Percentiles rank a stretch among this genome's conserved stretches.
Conservation (phyloP, 2,888 invertebrate species). For the Chrysotoxum bicinctum region DNA sequence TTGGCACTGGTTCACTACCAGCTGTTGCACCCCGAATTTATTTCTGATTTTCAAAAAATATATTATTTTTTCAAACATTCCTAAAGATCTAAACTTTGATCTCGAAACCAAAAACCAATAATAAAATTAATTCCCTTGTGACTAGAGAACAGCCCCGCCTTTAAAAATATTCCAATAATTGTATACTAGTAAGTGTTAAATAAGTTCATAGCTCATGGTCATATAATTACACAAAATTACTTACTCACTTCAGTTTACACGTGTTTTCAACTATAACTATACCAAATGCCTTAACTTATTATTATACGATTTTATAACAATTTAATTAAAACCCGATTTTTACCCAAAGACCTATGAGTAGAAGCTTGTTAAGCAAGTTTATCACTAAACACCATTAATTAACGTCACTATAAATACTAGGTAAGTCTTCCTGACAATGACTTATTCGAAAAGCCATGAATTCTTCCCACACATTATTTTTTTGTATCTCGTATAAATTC, state of each 20-base stretch:
- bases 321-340: constrained; percentile 21
- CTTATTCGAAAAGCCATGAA: constrained; percentile 32
- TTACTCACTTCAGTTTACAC: constrained; percentile 1
- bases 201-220: constrained; percentile 2
- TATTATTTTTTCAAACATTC: no score
- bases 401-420: constrained; percentile 6
- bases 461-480: constrained; percentile 27
- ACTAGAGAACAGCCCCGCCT: not conserved
- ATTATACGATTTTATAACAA: not conserved
- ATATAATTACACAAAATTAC: not conserved
- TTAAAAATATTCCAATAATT: not conserved
- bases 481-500: not conserved
- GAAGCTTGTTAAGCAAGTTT: constrained; percentile 19
- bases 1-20: no score
- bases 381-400: constrained; percentile 43
- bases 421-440: constrained; percentile 34
- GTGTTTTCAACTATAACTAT: not conserved
- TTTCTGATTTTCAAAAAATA: no score
- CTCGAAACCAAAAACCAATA: no score
- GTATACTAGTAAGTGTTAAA: not conserved
- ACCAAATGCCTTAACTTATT: not conserved
- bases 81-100: no score
- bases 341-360: not conserved
- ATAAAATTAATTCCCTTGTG: no score
- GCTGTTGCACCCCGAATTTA: no score